Conservation (phyloP, 1,140 invertebrate genomes). For the Formica selysi region DNA sequence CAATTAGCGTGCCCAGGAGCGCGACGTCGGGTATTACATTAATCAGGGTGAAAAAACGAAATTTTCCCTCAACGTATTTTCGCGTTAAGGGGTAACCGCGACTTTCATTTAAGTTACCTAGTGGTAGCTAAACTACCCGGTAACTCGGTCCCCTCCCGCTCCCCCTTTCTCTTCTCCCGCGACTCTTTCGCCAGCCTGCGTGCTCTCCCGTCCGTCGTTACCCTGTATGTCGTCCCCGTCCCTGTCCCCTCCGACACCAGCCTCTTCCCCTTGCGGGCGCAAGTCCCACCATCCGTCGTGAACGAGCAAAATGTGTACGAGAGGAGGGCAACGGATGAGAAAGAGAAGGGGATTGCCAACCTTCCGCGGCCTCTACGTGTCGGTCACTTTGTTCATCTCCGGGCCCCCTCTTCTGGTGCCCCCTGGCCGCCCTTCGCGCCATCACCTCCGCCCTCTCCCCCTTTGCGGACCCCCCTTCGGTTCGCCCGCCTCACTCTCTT, state of each 20-base stretch:
- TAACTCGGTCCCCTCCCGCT: conserved; percentile 61
- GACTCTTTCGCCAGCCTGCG: conserved; percentile 26
- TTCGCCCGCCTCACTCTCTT: background rate
- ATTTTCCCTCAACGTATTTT: conserved; percentile 80
- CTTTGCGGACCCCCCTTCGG: conserved; percentile 18
- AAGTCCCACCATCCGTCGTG: conserved; percentile 42
- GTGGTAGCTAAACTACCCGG: conserved; percentile 78
- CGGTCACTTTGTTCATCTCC: conserved; percentile 69
- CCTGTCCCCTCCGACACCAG: background rate
- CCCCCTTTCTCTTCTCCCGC: background rate
- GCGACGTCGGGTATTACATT: conserved; percentile 75
- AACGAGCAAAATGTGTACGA: conserved; percentile 52
- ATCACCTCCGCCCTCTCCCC: conserved; percentile 51
- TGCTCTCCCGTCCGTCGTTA: background rate
- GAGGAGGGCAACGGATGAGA: conserved; percentile 23
- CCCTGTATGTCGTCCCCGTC: background rate
- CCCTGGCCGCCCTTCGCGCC: conserved; percentile 27
- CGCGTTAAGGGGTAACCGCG: conserved; percentile 74
- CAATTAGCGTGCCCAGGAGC: conserved; percentile 74
- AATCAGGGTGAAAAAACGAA: conserved; percentile 78
- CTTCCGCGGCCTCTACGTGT: conserved; percentile 63
- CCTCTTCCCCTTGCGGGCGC: conserved; percentile 33
- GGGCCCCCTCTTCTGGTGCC: background rate
- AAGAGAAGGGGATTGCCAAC: conserved; percentile 59
- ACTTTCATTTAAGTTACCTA: conserved; percentile 81